Evolutionary conservation across 2,888 invertebrate species (phyloP), one percentile per base, ranked within the genome.

Genomic region (Timandra comae): DNA sequence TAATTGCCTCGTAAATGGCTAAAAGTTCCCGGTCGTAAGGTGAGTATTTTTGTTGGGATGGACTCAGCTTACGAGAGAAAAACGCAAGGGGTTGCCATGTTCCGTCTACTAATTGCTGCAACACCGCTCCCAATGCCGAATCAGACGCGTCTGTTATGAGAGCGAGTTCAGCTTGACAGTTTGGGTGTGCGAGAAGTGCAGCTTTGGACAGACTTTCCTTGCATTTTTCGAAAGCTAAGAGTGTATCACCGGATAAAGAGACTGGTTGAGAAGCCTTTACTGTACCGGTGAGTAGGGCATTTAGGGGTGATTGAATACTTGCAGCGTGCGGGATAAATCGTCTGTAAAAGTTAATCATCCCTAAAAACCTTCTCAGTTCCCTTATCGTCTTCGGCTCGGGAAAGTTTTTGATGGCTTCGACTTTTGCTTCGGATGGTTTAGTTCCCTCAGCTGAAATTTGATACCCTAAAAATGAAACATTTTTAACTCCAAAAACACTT

Each of bases 11-110:
- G 31, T 70, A 76, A 2, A 65, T 60, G 0, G 69, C 72, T 2
- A 69, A 43, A 0, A 79, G 52, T 43, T 75, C 69, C 0, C 52
- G 33, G 32, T 79, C 71, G 37, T 72, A 76, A 1, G 65, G 49
- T 12, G 55, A 48, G 59, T 57, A 56, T 12, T 63, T 68, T n/a
- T 20, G 26, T 36, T 78, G 59, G 0, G 64, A 34, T 3, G 50
- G 33, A 11, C 35, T 52, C 1, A 75, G 40, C 23, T 65, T 69
- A 23, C 43, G 46, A 1, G 67, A 70, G 33, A 63, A 73, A 31
- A 72, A 76, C 1, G 60, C 62, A 2, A 74, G 31, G 0, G 72
- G 71, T 41, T 70, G 42, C 57, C 63, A 59, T 0, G 33, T 10
- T 7, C 41, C 30, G 3, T 48, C 28, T 2, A 40, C 34, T 0